A percentile compares a stretch with the other conserved stretches of the same genome.
These are phyloP conservation scores for Lissocephala sabroskyi DNA, from an alignment of 2,888 invertebrate species.

Conservation along the genomic window DNA sequence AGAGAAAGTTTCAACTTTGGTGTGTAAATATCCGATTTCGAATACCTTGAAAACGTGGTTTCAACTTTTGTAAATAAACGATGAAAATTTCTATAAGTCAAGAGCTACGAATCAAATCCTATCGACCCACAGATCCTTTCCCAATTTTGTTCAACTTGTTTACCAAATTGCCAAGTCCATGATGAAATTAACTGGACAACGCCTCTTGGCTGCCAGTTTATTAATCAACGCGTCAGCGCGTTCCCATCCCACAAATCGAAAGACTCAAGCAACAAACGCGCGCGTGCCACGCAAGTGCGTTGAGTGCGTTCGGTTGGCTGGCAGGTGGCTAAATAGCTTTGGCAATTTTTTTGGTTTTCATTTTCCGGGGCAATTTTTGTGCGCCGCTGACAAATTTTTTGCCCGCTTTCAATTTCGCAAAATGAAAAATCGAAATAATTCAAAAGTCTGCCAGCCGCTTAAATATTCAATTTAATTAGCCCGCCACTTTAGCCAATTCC, in stretches of 20 bases:
- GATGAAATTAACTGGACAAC: too few species aligned
- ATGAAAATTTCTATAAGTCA: slow-evolving; percentile 6
- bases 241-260: slow-evolving; percentile 13
- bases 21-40: too few species aligned
- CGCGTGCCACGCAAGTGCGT: slow-evolving; percentile 46
- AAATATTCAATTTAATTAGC: slow-evolving; percentile 44
- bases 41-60: slow-evolving; percentile 40
- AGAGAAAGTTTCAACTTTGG: too few species aligned
- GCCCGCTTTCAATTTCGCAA: slow-evolving; percentile 32
- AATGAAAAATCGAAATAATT: slow-evolving; percentile 32
- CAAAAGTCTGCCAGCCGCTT: slow-evolving; percentile 20
- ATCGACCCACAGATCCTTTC: too few species aligned
- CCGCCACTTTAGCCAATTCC: slow-evolving; percentile 18
- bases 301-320: slow-evolving; percentile 13
- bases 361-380: too few species aligned
- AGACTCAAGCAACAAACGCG: slow-evolving; percentile 31
- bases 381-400: slow-evolving; percentile 30
- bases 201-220: too few species aligned
- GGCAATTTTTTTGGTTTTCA: too few species aligned
- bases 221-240: too few species aligned
- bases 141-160: not conserved
- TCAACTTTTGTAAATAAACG: slow-evolving; percentile 50
- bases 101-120: too few species aligned
- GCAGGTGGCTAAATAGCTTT: too few species aligned
- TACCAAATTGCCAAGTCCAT: slow-evolving; percentile 1